Evolutionary conservation across 1,140 invertebrate species (phyloP).

Genomic region (Cydia amplana): DNA sequence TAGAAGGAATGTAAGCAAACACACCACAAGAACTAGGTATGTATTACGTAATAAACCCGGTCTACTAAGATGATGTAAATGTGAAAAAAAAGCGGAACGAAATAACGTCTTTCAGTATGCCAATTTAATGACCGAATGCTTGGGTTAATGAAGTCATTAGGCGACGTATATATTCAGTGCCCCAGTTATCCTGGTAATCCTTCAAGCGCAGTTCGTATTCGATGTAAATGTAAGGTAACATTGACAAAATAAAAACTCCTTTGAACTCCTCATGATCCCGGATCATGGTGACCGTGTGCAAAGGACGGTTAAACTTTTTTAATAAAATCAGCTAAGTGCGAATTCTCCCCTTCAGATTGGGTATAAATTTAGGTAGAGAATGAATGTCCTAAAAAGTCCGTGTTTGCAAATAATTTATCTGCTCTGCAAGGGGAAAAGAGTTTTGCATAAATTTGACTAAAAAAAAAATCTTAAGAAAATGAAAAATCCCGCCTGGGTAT

Average conservation of each 20-base stretch:
- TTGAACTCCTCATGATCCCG: conserved; percentile 47
- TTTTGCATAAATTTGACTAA: conserved; percentile 44
- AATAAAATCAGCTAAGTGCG: conserved; percentile 56
- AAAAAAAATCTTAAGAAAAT: conserved; percentile 5
- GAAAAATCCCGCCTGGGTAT: background rate
- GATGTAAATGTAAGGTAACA: background rate
- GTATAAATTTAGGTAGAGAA: conserved; percentile 58
- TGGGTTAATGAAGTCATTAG: conserved; percentile 17
- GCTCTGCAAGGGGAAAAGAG: conserved; percentile 37
- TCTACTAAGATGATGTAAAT: background rate
- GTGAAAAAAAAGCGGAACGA: background rate
- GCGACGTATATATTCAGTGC: conserved; percentile 7
- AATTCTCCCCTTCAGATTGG: conserved; percentile 42
- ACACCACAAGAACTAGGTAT: too few species aligned
- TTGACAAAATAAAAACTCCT: conserved; percentile 22
- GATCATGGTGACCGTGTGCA: conserved; percentile 49
- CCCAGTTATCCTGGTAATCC: background rate
- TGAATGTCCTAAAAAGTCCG: conserved; percentile 48
- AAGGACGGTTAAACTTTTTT: conserved; percentile 58
- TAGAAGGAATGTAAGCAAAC: conserved; percentile 20
- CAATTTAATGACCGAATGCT: background rate
- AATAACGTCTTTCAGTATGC: background rate
- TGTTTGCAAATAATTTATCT: conserved; percentile 53
- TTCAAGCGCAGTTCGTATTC: background rate
- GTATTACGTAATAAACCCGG: background rate